Conservation (phyloP, 2,113 vertebrate genomes). For the Gadus chalcogrammus region DNA sequence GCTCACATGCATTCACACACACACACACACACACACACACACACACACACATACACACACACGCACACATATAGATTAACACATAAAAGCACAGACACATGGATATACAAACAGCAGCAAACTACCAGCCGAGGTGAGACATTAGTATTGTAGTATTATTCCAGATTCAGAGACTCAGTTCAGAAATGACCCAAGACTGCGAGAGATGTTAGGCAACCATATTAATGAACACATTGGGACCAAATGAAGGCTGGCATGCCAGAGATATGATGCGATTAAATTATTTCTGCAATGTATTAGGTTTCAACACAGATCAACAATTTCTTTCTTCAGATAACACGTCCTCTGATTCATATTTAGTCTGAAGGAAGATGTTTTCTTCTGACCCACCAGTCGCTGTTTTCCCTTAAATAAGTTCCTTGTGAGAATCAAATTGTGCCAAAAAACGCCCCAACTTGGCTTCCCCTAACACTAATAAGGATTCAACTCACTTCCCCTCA, state of each 20-base stretch:
- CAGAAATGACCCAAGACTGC: constrained; percentile 25
- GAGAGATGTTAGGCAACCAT: constrained; percentile 17
- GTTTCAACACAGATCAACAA: too few species aligned
- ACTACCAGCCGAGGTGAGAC: neutral
- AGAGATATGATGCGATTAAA: constrained; percentile 7
- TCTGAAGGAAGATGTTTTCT: neutral
- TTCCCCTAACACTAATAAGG: neutral
- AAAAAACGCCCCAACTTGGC: constrained; percentile 10
- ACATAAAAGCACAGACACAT: too few species aligned
- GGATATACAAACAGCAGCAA: neutral
- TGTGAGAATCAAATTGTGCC: constrained; percentile 46
- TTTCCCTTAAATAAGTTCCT: constrained; percentile 29
- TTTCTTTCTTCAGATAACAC: too few species aligned
- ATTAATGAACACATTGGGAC: constrained; percentile 27
- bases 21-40: too few species aligned
- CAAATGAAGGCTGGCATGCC: constrained; percentile 8
- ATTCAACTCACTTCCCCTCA: neutral
- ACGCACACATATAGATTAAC: too few species aligned
- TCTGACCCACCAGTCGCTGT: constrained; percentile 16
- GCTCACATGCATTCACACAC: too few species aligned
- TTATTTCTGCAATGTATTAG: constrained; percentile 3
- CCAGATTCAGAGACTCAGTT: constrained; percentile 9
- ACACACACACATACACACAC: too few species aligned
- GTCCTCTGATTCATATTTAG: too few species aligned
- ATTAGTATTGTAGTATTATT: constrained; percentile 24